These are phyloP conservation scores for Galago senegalensis DNA, from an alignment of 2,797 vertebrate genomes.

Conservation along the genomic window DNA sequence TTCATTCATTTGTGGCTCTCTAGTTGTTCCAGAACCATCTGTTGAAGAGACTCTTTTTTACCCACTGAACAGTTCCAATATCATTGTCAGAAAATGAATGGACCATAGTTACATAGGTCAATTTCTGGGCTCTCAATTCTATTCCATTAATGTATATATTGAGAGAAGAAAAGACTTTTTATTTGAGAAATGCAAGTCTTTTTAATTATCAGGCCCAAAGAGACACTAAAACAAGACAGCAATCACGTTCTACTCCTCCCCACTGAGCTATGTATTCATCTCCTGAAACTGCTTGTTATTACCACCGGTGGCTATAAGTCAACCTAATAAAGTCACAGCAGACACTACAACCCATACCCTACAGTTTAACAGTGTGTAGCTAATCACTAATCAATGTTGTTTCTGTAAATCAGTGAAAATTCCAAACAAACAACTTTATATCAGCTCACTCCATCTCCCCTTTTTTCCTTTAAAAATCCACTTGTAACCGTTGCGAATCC, in stretches of 20 bases:
- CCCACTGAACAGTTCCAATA: not conserved
- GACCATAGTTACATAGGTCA: not conserved
- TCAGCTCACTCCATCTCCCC: not conserved
- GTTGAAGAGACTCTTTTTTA: not conserved
- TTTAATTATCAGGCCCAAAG: not conserved
- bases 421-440: not conserved
- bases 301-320: not conserved
- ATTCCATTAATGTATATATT: not conserved
- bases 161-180: not conserved
- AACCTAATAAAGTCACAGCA: not conserved
- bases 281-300: not conserved
- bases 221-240: not conserved
- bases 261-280: not conserved
- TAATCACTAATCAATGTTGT: not conserved
- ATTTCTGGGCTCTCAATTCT: not conserved
- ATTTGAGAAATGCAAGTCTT: not conserved
- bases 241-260: not conserved
- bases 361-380: not conserved
- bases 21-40: not conserved
- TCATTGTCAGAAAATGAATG: not conserved
- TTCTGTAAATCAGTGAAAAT: not conserved
- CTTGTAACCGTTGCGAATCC: not conserved
- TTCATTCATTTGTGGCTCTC: constrained; percentile 8
- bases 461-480: not conserved
- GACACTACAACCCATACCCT: not conserved